Base-by-base conservation (phyloP, 2,888 invertebrate genomes). In the Lamellibrachia columna region DNA sequence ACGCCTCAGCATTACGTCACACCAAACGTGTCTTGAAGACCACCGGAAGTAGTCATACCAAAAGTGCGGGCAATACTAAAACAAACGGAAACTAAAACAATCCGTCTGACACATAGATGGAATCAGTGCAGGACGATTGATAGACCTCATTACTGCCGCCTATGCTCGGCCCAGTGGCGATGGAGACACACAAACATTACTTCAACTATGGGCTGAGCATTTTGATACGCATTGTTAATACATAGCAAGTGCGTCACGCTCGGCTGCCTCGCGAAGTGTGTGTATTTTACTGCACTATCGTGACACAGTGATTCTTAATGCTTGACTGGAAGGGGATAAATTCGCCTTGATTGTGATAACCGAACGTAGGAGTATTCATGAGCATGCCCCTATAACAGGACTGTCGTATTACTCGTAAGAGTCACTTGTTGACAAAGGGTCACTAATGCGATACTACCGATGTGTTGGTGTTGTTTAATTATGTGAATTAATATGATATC, bases 341-440 rank as follows among this genome's bases (percentile, higher is more conserved):
- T 75, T 75, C 15, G 15, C 22, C 22, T 22, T 75, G 75, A 75
- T 22, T 75, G 75, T 22, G 75, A 75, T n/a, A 75, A 75, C 75
- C 75, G 75, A 75, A 75, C 75, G 75, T 75, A 75, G 75, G 75
- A 4, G 75, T 75, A 75, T 75, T 75, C 75, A 75, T 75, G 75
- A 75, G 75, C 75, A 75, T 75, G 75, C 75, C 75, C 75, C 75
- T 75, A 75, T 22, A 75, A 75, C 75, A 75, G 75, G 75, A 75
- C 75, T 75, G 75, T 75, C 75, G 75, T 3, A 75, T 75, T 15
- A 7, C 11, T 58, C 58, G 8, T 8, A 75, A 75, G 40, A 40
- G 75, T 75, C 75, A 75, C 75, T 75, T 75, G 75, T 22, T 75
- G 75, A 75, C 75, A n/a, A 75, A 75, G 75, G 75, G n/a, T 4